Evolutionary conservation across 2,888 invertebrate genomes (phyloP), one percentile per base, ranked within the genome.

Genomic region (Lycaena phlaeas): DNA sequence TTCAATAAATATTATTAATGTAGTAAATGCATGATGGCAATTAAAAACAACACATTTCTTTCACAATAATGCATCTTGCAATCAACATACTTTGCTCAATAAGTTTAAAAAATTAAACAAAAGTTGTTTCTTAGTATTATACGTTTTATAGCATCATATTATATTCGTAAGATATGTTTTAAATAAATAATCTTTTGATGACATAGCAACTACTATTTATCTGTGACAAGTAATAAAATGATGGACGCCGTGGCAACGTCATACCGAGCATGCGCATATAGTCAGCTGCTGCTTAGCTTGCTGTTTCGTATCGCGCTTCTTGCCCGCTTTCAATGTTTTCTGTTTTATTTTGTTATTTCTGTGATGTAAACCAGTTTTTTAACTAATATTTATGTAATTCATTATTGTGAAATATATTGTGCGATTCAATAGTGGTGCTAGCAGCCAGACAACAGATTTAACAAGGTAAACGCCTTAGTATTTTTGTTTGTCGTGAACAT

Each of bases 241-340:
- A 12, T 29, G 39, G 38, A 54, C 76, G 69, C 55, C 48, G 41
- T 37, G 61, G 53, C 77, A 79, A 84, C 61, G 82, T 71, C 56
- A 71, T 54, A 51, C 53, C 68, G 62, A 54, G 58, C 75, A 57
- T 62, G 58, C 65, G 56, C 58, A 61, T 64, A 64, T 70, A 87
- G 88, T 88, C 88, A 88, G 88, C 88, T 88, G 88, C 88, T 88
- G 87, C 88, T 88, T 88, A 82, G 85, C 87, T 87, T 87, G 87
- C 87, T 85, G 87, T 87, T 88, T 85, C 87, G 87, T 85, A 84
- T 85, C 84, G 85, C 85, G 85, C 85, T 85, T 85, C 77, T 84
- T 84, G 84, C 85, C 79, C 77, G 85, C 85, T 85, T 85, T 85
- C 70, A 76, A 84, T 85, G 85, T 85, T 85, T 85, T 85, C 77